Evolutionary conservation across 1,140 invertebrate species (phyloP), one percentile per base, ranked within the genome.

Genomic region (Scaptomyza hsui): DNA sequence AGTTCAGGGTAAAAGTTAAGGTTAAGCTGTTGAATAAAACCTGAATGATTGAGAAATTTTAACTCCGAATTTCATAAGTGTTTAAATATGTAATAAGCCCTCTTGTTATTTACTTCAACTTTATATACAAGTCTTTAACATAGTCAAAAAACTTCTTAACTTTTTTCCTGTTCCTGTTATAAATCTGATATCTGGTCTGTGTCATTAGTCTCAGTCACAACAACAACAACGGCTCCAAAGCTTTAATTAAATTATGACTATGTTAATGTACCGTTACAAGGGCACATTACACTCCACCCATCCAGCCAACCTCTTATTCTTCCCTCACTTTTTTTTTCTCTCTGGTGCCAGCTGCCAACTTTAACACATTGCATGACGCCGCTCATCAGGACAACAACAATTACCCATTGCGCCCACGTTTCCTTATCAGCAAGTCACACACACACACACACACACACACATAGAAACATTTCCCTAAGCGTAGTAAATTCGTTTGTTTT

Each of bases 161-260:
- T 26, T 47, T 37, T 60, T 26, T 16, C 2, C 37, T 68, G 29
- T 10, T 19, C n/a, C n/a, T n/a, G n/a, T 41, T 26, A 5, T 19
- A 9, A 52, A 45, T 45, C 48, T 64, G 51, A 42, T 59, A 52
- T 52, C 5, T 10, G 21, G 15, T 1, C 63, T 24, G 24, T 68
- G 49, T 72, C 70, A 72, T 72, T 68, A 72, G 63, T 26, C 48
- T 26, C 9, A 29, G 37, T 18, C 15, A 32, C 49, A 15, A 60
- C 48, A 69, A 21, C 55, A 29, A 60, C 18, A 10, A 13, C 18
- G 18, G 51, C 24, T 51, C 15, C 12, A 19, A 29, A n/a, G 63
- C 55, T 80, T 82, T 86, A 86, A 86, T 86, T 86, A 86, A 86
- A 86, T 86, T 86, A 86, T 86, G 82, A 86, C 82, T 82, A 70